Percentiles rank a stretch among this genome's conserved stretches.
Evolutionary conservation across 2,113 vertebrate genomes (phyloP).

Genomic region (Oostethus manadensis): DNA sequence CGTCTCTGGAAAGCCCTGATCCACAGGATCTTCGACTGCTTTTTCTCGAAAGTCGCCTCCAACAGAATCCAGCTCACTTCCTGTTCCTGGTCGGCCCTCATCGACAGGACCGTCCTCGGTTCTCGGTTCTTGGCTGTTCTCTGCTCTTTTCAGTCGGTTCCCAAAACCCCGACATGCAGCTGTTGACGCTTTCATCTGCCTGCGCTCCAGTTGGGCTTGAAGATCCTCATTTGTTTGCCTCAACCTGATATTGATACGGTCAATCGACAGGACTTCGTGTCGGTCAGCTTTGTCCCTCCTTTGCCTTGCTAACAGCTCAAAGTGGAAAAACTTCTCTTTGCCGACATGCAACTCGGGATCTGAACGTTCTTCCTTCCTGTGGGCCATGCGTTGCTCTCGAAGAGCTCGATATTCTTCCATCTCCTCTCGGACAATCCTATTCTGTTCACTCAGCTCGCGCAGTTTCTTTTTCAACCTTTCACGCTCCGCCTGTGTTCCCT

Average conservation of each 20-base stretch:
- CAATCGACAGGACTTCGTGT: background rate
- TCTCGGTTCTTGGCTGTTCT: background rate
- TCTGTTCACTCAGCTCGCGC: background rate
- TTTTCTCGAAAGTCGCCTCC: background rate
- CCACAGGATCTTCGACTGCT: background rate
- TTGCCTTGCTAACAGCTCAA: background rate
- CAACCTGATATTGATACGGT: background rate
- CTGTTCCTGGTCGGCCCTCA: background rate
- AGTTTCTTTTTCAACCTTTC: constrained; percentile 5
- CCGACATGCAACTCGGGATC: background rate
- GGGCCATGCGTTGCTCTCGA: background rate
- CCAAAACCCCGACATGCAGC: background rate
- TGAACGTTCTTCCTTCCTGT: background rate
- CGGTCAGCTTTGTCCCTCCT: background rate
- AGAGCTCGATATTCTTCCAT: background rate
- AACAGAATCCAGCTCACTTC: background rate
- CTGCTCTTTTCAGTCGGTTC: background rate
- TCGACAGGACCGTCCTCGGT: background rate
- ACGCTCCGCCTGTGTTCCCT: background rate
- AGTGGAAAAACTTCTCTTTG: background rate
- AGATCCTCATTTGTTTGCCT: constrained; percentile 2
- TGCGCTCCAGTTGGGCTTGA: background rate
- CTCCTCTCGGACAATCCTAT: background rate
- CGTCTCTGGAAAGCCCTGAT: background rate
- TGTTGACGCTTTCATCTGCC: background rate